These are phyloP conservation scores for Lepidurus packardi DNA, from an alignment of 1,140 invertebrate genomes.

Conservation along the genomic window DNA sequence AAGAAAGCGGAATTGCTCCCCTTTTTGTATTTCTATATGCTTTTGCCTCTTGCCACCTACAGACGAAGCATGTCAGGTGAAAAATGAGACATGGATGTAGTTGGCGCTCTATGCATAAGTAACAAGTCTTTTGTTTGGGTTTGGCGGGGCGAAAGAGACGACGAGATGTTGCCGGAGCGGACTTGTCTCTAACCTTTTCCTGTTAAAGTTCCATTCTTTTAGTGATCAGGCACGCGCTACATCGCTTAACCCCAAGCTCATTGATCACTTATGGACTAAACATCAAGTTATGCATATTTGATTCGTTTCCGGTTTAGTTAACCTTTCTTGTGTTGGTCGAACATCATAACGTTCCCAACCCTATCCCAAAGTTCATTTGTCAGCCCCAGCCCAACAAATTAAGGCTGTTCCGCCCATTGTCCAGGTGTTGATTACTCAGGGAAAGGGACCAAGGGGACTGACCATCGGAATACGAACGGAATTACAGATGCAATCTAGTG, in stretches of 20 bases:
- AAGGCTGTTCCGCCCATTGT: background rate
- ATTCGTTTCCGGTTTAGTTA: background rate
- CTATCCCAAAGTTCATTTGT: background rate
- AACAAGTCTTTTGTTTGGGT: constrained; percentile 2
- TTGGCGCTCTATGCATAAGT: constrained; percentile 9
- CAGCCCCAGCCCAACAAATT: background rate
- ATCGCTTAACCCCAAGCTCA: background rate
- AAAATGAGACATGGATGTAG: constrained; percentile 10
- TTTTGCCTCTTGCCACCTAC: background rate
- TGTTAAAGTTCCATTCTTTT: background rate
- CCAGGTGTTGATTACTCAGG: background rate
- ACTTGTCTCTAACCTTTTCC: background rate
- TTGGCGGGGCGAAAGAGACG: background rate
- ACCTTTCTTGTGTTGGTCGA: background rate
- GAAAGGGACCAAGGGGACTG: background rate
- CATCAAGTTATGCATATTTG: background rate
- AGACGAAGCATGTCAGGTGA: background rate
- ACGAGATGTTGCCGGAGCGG: background rate
- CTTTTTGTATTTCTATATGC: background rate
- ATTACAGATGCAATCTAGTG: constrained; percentile 9
- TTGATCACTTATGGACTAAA: background rate
- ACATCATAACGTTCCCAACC: background rate
- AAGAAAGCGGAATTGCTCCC: background rate
- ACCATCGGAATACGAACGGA: background rate
- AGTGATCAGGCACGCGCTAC: background rate